These are phyloP conservation scores for Nerophis ophidion DNA, from an alignment of 2,113 vertebrate species.

Conservation along the genomic window DNA sequence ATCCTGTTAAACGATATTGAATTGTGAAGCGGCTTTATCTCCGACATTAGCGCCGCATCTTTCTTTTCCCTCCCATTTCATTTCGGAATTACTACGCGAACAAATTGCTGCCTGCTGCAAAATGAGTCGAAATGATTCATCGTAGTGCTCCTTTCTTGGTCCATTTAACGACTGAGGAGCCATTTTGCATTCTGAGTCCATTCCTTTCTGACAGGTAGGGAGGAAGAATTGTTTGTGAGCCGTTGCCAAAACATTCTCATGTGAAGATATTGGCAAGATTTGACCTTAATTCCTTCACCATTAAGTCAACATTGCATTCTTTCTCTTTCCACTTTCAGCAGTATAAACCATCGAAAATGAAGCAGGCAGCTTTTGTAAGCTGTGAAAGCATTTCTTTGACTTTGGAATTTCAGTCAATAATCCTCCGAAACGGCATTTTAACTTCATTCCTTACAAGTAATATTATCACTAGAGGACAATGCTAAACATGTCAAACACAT, in stretches of 20 bases:
- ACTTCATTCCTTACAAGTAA: too few species aligned
- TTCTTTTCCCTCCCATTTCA: slow-evolving; percentile 29
- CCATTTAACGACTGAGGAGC: slow-evolving; percentile 40
- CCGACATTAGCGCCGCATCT: slow-evolving; percentile 25
- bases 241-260: slow-evolving; percentile 38
- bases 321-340: background rate
- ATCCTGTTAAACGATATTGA: slow-evolving; percentile 30
- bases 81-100: slow-evolving; percentile 52
- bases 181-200: slow-evolving; percentile 52
- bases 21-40: slow-evolving; percentile 40
- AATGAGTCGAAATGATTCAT: slow-evolving; percentile 60
- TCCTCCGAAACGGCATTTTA: too few species aligned
- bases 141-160: slow-evolving; percentile 34
- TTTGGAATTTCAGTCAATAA: too few species aligned
- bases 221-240: slow-evolving; percentile 36
- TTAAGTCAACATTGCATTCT: slow-evolving; percentile 34
- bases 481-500: too few species aligned
- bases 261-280: slow-evolving; percentile 31
- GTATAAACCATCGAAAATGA: slow-evolving; percentile 12
- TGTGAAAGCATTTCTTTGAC: too few species aligned
- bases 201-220: slow-evolving; percentile 51
- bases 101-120: slow-evolving; percentile 49
- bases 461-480: too few species aligned
- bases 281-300: slow-evolving; percentile 18
- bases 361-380: too few species aligned